Conservation (phyloP, 2,888 invertebrate genomes). For the Apamea crenata region DNA sequence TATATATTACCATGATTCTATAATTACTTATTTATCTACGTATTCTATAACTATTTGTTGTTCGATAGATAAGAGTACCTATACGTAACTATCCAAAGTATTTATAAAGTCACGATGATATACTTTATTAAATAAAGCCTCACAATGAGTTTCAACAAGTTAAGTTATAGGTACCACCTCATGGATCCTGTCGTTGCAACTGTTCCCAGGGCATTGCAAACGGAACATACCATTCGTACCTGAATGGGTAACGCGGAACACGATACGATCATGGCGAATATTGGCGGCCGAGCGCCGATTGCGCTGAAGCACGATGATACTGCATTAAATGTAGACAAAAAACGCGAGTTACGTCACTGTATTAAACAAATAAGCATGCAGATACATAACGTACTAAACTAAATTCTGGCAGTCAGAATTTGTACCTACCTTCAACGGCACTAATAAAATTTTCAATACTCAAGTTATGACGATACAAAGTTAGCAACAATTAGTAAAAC, state of each 20-base stretch:
- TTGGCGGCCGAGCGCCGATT: background rate
- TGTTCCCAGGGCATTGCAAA: background rate
- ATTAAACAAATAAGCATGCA: slow-evolving; percentile 17
- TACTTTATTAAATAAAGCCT: slow-evolving; percentile 1
- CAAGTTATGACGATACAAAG: background rate
- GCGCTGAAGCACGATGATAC: slow-evolving; percentile 27
- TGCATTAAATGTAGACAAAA: slow-evolving; percentile 23
- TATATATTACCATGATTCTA: background rate
- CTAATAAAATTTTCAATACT: background rate
- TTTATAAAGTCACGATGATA: slow-evolving; percentile 1
- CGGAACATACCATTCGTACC: background rate
- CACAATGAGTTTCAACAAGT: background rate
- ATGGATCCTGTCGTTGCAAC: background rate
- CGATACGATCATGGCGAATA: background rate
- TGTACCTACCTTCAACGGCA: background rate
- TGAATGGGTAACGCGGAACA: slow-evolving; percentile 7
- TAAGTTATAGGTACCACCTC: background rate
- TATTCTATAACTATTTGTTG: background rate
- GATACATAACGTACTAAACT: background rate
- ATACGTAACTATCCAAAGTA: background rate
- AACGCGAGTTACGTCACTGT: slow-evolving; percentile 35
- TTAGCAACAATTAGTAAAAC: background rate
- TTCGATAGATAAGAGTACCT: slow-evolving; percentile 1
- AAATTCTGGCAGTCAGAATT: background rate
- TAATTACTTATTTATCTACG: background rate